Base-by-base conservation (phyloP, 53 echinoderm and acorn worm species). In the Crossaster papposus region DNA sequence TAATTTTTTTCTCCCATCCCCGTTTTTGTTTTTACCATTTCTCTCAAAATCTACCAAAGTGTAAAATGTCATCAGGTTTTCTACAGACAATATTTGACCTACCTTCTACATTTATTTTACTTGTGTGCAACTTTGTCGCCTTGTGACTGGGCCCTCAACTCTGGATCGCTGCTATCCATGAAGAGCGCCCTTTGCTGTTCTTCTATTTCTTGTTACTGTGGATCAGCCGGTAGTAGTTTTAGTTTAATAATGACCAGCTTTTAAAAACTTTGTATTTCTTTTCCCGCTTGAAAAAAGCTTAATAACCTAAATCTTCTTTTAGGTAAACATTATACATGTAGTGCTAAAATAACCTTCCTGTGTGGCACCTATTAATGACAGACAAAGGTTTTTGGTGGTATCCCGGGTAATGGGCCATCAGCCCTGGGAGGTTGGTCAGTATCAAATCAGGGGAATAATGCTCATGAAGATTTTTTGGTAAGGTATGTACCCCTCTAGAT, bases 171-270 rank as follows among this genome's bases (percentile, higher is more conserved):
- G 65, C 36, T 31, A 36, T 64, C 64, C 33, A 81, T 65, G 83
- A 83, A 83, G 83, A 38, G 83, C 65, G 68, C 83, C 50, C 83
- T 83, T 70, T 68, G 68, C n/a, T 64, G 31, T 30, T 28, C 24
- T 23, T 50, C 53, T 14, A 6, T 76, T 79, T 51, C 29, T 30
- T 78, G 44, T 79, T 38, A 79, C 79, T 14, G 50, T 79, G 79
- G 54, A 54, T 54, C 53, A 12, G 79, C 79, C 53, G 5, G 79
- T 79, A 51, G 79, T 79, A 51, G 79, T 28, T 28, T 26, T n/a
- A 79, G 20, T 50, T 53, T n/a, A n/a, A n/a, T n/a, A n/a, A n/a
- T n/a, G 26, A n/a, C 17, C 79, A 4, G 24, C 53, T 52, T 30
- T 15, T n/a, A 37, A 36, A 24, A 50, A 38, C 37, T 78, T 78